A percentile compares a stretch with the other conserved stretches of the same genome.
phyloP scores from a whole-genome alignment of 1,140 invertebrate genomes.

The Cataglyphis hispanica region DNA sequence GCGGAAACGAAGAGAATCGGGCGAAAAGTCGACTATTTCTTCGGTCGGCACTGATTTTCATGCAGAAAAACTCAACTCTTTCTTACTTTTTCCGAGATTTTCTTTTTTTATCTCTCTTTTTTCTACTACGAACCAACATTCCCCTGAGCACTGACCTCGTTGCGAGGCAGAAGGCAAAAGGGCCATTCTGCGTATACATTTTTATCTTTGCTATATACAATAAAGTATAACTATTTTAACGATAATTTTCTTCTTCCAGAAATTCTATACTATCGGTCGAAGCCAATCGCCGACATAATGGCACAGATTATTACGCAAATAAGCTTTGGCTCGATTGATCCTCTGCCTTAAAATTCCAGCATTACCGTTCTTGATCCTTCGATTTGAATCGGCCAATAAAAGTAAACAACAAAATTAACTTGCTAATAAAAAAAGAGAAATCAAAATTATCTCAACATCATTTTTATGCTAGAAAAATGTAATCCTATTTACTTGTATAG shows the following conservation, averaged over 20 bases:
- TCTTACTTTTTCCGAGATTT: neutral
- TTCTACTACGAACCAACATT: neutral
- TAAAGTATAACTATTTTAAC: slow-evolving; percentile 51
- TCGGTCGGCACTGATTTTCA: slow-evolving; percentile 29
- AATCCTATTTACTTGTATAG: neutral
- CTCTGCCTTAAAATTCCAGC: neutral
- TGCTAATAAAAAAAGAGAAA: neutral
- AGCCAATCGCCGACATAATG: slow-evolving; percentile 13
- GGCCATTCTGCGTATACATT: slow-evolving; percentile 23
- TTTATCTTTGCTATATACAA: slow-evolving; percentile 54
- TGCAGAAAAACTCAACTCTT: slow-evolving; percentile 2
- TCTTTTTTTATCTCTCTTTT: neutral
- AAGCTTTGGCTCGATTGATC: slow-evolving; percentile 4
- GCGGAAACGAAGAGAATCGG: neutral
- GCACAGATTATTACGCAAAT: slow-evolving; percentile 43
- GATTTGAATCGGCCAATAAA: neutral
- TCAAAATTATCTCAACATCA: neutral
- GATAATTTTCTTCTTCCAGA: slow-evolving; percentile 26
- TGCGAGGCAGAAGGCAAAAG: slow-evolving; percentile 18
- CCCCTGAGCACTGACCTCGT: slow-evolving; percentile 39
- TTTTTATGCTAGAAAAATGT: neutral
- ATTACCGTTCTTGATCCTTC: neutral
- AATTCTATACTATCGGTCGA: slow-evolving; percentile 25
- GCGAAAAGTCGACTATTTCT: neutral
- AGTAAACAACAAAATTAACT: neutral